These are phyloP conservation scores for Cheiracanthium punctorium DNA, from an alignment of 2,888 invertebrate species.

Conservation along the genomic window DNA sequence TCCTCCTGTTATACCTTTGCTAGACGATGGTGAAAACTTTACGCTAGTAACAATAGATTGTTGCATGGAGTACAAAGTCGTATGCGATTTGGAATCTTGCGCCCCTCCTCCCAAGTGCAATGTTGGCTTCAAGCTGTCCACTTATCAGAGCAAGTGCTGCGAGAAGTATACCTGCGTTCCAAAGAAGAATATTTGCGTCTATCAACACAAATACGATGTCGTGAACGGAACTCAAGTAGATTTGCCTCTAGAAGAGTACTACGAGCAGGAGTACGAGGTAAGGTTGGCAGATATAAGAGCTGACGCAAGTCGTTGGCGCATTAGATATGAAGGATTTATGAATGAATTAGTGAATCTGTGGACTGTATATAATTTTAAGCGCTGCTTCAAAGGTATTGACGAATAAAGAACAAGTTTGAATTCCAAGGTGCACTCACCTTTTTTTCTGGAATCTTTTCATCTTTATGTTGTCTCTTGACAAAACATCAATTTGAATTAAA, in stretches of 20 bases:
- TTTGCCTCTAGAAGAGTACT: constrained; percentile 37
- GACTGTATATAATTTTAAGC: no score
- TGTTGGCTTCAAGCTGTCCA: constrained; percentile 77
- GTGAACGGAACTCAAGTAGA: constrained; percentile 74
- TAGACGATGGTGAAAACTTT: constrained; percentile 80
- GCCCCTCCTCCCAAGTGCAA: constrained; percentile 80
- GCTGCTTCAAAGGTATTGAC: no score
- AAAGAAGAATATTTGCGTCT: constrained; percentile 56
- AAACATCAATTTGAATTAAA: no score
- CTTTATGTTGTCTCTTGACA: no score
- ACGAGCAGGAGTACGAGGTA: constrained; percentile 41
- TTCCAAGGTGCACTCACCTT: no score
- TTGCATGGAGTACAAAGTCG: constrained; percentile 81
- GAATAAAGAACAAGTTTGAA: no score
- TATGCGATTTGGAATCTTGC: constrained; percentile 82
- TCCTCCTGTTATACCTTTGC: constrained; percentile 76
- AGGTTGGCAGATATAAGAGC: not conserved
- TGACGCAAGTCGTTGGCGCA: no score
- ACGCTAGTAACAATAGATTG: constrained; percentile 82
- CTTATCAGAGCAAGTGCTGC: constrained; percentile 82
- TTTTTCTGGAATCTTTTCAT: no score
- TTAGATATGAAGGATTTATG: no score
- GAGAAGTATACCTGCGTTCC: constrained; percentile 81
- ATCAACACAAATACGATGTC: constrained; percentile 78
- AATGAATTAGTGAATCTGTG: no score